Evolutionary conservation across 2,888 invertebrate species (phyloP).

Genomic region (Morpho helenor): DNA sequence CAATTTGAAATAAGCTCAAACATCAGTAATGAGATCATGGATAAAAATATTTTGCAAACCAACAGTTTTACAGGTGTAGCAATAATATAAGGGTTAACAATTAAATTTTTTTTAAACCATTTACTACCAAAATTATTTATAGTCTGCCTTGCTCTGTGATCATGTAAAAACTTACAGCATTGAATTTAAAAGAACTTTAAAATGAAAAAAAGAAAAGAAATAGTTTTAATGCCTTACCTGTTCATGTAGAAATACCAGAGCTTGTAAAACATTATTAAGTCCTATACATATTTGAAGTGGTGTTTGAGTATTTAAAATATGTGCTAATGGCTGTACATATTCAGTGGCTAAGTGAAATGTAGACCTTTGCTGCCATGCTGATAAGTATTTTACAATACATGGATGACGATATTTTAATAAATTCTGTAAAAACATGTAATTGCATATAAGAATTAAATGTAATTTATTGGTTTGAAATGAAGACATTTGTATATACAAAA

Average conservation of each 20-base stretch:
- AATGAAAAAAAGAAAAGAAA: no score
- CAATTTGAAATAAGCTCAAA: no score
- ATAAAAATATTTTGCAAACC: neutral
- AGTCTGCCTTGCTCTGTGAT: no score
- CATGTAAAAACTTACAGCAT: no score
- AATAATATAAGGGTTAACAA: no score
- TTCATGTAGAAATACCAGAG: constrained; percentile 90
- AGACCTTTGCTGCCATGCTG: constrained; percentile 88
- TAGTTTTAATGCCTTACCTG: constrained; percentile 65
- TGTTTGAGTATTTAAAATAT: constrained; percentile 82
- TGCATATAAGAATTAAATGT: neutral
- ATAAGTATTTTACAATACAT: constrained; percentile 89
- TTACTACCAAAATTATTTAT: no score
- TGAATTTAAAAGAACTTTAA: no score
- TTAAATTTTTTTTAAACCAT: no score
- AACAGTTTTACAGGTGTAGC: no score
- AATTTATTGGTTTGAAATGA: neutral
- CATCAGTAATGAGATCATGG: no score
- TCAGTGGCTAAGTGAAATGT: constrained; percentile 90
- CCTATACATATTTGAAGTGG: constrained; percentile 92
- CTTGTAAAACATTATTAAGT: constrained; percentile 88
- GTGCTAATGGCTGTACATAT: constrained; percentile 86
- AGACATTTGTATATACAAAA: neutral
- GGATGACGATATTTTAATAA: constrained; percentile 93
- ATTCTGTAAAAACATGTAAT: constrained; percentile 80